Base-by-base conservation (phyloP, 2,113 vertebrate species). In the Vimba vimba region DNA sequence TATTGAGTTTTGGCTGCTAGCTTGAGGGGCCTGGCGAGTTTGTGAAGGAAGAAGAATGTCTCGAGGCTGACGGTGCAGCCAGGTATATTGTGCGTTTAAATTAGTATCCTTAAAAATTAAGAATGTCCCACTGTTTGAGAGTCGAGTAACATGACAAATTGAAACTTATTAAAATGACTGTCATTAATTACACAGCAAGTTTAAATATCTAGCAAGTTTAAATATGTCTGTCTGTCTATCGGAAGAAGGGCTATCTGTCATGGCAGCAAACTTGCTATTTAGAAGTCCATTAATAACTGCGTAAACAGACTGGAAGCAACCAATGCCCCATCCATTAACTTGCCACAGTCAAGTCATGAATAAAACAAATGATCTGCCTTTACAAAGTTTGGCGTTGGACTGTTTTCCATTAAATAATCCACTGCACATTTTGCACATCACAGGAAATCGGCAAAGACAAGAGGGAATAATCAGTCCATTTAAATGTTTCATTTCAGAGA, bases 251-350 rank as follows among this genome's bases (percentile, higher is more conserved):
- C 36, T 4, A 25, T 43, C 25, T 30, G 27, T 39, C 21, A 59
- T 33, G 12, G 33, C 27, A 33, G 62, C n/a, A 68, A 30, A 66
- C 13, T 23, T 47, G n/a, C n/a, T 43, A 62, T n/a, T 50, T 21
- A 75, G 1, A 52, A 36, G 23, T 73, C 27, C 27, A 55, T 64
- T 60, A 33, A 17, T 10, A 59, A 60, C 9, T 74, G n/a, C 12
- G 9, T 73, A 33, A 86, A 71, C 85, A 80, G 9, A 36, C 69
- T 45, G 0, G 43, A 36, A 39, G 66, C n/a, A 83, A 73, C 6
- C 13, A 21, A 71, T 33, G 30, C 66, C 45, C 10, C 30, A 52
- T 83, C 50, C 19, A 83, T 71, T 71, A 43, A 4, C 47, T 47
- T 19, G 47, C 23, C 2, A 12, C 15, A 73, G 73, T 84, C 71